Evolutionary conservation across 2,888 invertebrate genomes (phyloP).

Genomic region (Coecobrya sp.): DNA sequence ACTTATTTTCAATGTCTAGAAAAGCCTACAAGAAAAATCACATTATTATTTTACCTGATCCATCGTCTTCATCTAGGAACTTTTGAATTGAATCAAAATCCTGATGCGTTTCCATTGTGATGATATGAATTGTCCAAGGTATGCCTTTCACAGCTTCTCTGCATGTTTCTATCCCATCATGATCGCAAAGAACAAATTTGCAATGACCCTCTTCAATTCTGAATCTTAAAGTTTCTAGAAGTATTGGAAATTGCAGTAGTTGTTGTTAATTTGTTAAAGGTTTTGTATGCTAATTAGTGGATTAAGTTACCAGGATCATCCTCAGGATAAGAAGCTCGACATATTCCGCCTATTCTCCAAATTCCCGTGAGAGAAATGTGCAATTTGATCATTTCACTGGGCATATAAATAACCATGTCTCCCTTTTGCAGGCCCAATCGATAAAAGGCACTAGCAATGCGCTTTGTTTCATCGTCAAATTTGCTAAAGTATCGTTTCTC

Average conservation of each 20-base stretch:
- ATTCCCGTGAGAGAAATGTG: constrained; percentile 74
- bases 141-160: constrained; percentile 75
- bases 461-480: constrained; percentile 87
- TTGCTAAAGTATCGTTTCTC: constrained; percentile 89
- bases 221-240: constrained; percentile 63
- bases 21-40: too few species aligned
- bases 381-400: constrained; percentile 68
- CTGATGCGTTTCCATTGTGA: constrained; percentile 69
- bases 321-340: constrained; percentile 79
- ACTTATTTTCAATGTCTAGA: neutral
- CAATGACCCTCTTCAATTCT: constrained; percentile 81
- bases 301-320: constrained; percentile 80
- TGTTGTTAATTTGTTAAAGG: neutral
- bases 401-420: constrained; percentile 78
- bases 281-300: neutral
- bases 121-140: constrained; percentile 83
- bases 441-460: constrained; percentile 80
- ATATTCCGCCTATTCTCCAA: constrained; percentile 82
- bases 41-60: constrained; percentile 76
- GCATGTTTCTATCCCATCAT: constrained; percentile 71
- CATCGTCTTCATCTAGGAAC: constrained; percentile 82
- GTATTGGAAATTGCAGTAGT: neutral
- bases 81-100: constrained; percentile 76
- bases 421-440: constrained; percentile 82
- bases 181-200: constrained; percentile 83